A percentile compares a stretch with the other conserved stretches of the same genome.
These are phyloP conservation scores for Sander vitreus DNA, from an alignment of 2,113 vertebrate species.

Conservation along the genomic window DNA sequence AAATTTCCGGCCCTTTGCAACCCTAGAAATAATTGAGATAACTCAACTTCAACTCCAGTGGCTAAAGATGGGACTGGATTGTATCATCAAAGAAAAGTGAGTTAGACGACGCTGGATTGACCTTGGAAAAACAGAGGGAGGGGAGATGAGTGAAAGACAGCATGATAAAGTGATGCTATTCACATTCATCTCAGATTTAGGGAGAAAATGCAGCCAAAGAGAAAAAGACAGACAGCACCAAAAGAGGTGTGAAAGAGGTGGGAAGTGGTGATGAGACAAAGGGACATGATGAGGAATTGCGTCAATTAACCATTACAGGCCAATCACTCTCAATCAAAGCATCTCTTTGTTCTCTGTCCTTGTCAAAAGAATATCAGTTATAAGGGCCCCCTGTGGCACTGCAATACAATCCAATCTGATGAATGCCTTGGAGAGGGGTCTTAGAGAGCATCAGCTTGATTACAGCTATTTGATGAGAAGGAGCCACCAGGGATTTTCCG, in stretches of 20 bases:
- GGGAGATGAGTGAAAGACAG: conserved; percentile 23
- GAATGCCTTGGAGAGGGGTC: conserved; percentile 66
- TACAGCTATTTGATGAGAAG: conserved; percentile 71
- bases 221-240: conserved; percentile 27
- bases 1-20: too few relatives aligned
- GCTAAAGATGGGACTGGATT: conserved; percentile 69
- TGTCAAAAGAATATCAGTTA: conserved; percentile 75
- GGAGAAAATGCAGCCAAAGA: conserved; percentile 42
- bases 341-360: conserved; percentile 70
- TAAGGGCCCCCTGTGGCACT: conserved; percentile 60
- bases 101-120: conserved; percentile 67
- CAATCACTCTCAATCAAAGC: conserved; percentile 74
- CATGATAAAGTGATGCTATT: conserved; percentile 54
- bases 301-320: conserved; percentile 70
- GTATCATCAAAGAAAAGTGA: conserved; percentile 76
- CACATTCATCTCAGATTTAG: conserved; percentile 60
- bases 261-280: conserved; percentile 66
- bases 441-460: conserved; percentile 71
- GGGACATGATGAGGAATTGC: conserved; percentile 69
- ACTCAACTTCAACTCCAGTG: conserved; percentile 65
- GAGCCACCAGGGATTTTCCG: conserved; percentile 50
- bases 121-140: conserved; percentile 68
- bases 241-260: conserved; percentile 48
- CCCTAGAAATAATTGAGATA: conserved; percentile 74
- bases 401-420: conserved; percentile 77